phyloP scores from a whole-genome alignment of 1,140 invertebrate species.

The Aleiodes sp. region DNA sequence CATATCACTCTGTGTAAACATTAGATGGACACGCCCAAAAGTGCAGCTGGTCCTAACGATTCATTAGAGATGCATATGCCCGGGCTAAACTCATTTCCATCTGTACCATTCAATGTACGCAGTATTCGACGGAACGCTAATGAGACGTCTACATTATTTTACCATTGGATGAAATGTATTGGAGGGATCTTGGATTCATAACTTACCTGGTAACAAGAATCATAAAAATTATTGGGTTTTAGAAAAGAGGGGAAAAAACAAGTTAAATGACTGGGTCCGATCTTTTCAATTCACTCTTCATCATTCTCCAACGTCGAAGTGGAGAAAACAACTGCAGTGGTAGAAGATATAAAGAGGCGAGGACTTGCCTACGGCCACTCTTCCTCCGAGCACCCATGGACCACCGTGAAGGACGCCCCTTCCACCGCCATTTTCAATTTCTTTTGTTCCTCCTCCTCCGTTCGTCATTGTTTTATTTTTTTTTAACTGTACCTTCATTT shows the following conservation, averaged over 20 bases:
- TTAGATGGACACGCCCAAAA: not conserved
- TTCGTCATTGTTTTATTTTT: not conserved
- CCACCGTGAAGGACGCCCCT: slow-evolving; percentile 61
- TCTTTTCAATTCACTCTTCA: not conserved
- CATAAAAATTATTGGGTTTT: slow-evolving; percentile 48
- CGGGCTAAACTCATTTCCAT: slow-evolving; percentile 27
- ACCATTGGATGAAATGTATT: slow-evolving; percentile 42
- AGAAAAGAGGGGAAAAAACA: slow-evolving; percentile 46
- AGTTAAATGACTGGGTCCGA: not conserved
- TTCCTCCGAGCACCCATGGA: slow-evolving; percentile 47
- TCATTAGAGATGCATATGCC: slow-evolving; percentile 64
- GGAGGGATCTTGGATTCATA: not conserved
- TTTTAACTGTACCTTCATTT: slow-evolving; percentile 18
- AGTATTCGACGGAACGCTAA: slow-evolving; percentile 41
- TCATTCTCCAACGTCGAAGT: not conserved
- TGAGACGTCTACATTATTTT: slow-evolving; percentile 66
- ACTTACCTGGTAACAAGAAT: slow-evolving; percentile 36
- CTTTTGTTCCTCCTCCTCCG: slow-evolving; percentile 31
- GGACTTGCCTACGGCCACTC: not conserved
- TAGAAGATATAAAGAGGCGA: not conserved
- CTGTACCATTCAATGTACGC: slow-evolving; percentile 18
- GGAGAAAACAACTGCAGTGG: not conserved
- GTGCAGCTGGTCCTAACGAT: slow-evolving; percentile 42
- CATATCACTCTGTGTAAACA: not conserved
- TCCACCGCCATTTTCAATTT: slow-evolving; percentile 45